Base-by-base conservation (phyloP, 2,113 vertebrate species). In the Myotis brandtii region DNA sequence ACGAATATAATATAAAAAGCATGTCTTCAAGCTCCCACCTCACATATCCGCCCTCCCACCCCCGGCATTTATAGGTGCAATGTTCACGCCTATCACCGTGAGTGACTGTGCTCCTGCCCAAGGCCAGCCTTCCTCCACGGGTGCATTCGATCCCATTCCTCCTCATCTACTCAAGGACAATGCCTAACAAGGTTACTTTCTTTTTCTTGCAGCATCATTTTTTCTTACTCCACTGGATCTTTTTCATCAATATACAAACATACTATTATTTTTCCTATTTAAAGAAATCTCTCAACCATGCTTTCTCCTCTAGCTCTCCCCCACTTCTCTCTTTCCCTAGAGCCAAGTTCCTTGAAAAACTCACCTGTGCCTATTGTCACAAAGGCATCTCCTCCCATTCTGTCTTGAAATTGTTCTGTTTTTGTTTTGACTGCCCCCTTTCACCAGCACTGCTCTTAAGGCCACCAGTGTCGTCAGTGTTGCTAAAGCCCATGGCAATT, bases 201-300 rank as follows among this genome's bases (percentile, higher is more conserved):
- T 82, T 69, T 83, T 43, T 56, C 77, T 59, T 79, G 23, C 18
- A 91, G 34, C 6, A 46, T 2, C 43, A 5, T 32, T 83, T 94
- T 89, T 91, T 92, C 85, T 88, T 12, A 93, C n/a, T 87, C 48
- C 30, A 0, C 59, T 59, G 20, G 20, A 20, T 43, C 48, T 82
- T 94, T 86, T 67, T 72, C 75, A 72, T 34, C 91, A 27, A 67
- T 20, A 72, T 52, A 64, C n/a, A 91, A 85, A 32, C 21, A 50
- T 21, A 11, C 9, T 69, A 27, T 10, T 62, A 20, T 72, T 64
- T 69, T 94, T 86, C 27, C n/a, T 59, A 20, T 40, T 81, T 27
- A 30, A 88, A 56, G 70, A 70, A 46, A 25, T 13, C 43, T 64
- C 40, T 91, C 52, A 10, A 16, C 50, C 32, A 23, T 52, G 50